Evolutionary conservation across 2,888 invertebrate species (phyloP).

Genomic region (Villa cingulata): DNA sequence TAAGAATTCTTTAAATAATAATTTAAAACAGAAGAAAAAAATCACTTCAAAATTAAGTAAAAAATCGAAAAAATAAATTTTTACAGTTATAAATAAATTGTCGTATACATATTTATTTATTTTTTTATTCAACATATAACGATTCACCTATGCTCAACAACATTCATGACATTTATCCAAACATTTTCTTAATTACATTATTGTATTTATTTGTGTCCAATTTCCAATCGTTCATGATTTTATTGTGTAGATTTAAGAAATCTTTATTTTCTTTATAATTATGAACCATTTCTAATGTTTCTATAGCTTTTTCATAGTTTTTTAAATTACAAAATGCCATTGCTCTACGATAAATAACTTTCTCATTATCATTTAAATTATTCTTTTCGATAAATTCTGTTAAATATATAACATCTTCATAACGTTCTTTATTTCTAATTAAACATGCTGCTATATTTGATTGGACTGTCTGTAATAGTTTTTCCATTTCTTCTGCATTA

Average conservation of each 20-base stretch:
- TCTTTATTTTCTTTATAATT: constrained; percentile 51
- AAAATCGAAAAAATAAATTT: too few species aligned
- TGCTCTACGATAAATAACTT: constrained; percentile 40
- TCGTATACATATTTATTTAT: too few species aligned
- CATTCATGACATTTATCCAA: background rate
- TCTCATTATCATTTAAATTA: constrained; percentile 26
- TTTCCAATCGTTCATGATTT: constrained; percentile 42
- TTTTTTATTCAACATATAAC: too few species aligned
- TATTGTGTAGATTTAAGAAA: constrained; percentile 45
- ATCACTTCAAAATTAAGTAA: too few species aligned
- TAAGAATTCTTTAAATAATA: too few species aligned
- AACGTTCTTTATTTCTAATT: constrained; percentile 49
- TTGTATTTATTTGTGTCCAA: constrained; percentile 27
- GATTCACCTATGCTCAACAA: too few species aligned
- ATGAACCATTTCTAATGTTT: constrained; percentile 37
- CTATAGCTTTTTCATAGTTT: constrained; percentile 52
- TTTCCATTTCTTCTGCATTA: constrained; percentile 38
- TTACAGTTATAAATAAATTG: too few species aligned
- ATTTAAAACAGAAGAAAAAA: too few species aligned
- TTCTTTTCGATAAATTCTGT: constrained; percentile 38
- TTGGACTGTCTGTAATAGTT: constrained; percentile 52
- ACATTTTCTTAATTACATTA: background rate
- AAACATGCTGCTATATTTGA: constrained; percentile 77
- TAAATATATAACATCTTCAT: constrained; percentile 49
- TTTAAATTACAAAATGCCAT: constrained; percentile 40